phyloP scores from a whole-genome alignment of 2,888 invertebrate genomes.

The Lumbricus terrestris region DNA sequence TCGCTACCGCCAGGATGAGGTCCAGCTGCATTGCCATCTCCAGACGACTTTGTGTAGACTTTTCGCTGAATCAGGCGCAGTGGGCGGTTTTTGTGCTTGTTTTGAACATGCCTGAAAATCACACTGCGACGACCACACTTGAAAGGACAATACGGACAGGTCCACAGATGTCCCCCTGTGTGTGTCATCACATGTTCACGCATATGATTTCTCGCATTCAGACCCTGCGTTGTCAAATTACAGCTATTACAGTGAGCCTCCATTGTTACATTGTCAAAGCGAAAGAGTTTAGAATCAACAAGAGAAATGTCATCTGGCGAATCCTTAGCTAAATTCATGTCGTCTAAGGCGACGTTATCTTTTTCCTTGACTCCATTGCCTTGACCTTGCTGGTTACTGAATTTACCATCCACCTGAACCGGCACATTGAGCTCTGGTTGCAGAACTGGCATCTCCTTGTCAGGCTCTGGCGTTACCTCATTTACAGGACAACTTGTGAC shows the following conservation, averaged over 20 bases:
- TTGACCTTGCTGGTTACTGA: background rate
- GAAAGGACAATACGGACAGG: slow-evolving; percentile 18
- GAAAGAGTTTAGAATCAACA: background rate
- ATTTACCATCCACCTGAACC: background rate
- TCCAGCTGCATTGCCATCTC: background rate
- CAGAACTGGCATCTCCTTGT: slow-evolving; percentile 9
- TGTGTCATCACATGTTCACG: slow-evolving; percentile 7
- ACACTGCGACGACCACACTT: background rate
- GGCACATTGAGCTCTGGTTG: slow-evolving; percentile 7
- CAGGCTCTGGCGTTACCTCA: background rate
- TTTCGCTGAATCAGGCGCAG: background rate
- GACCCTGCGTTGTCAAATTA: background rate
- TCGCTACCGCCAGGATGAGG: background rate
- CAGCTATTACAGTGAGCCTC: background rate
- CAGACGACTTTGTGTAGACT: background rate
- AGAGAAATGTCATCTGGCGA: background rate
- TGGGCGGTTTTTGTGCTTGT: slow-evolving; percentile 16
- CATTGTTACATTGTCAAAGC: background rate
- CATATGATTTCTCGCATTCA: slow-evolving; percentile 15
- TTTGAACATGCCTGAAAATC: background rate
- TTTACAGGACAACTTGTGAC: background rate
- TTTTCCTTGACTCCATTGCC: background rate
- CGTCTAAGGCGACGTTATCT: background rate
- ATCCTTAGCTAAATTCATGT: background rate
- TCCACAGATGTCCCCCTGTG: slow-evolving; percentile 11